These are phyloP conservation scores for Eunapius fragilis DNA, from an alignment of 37 sponge, comb jelly and placozoan species.

Conservation along the genomic window DNA sequence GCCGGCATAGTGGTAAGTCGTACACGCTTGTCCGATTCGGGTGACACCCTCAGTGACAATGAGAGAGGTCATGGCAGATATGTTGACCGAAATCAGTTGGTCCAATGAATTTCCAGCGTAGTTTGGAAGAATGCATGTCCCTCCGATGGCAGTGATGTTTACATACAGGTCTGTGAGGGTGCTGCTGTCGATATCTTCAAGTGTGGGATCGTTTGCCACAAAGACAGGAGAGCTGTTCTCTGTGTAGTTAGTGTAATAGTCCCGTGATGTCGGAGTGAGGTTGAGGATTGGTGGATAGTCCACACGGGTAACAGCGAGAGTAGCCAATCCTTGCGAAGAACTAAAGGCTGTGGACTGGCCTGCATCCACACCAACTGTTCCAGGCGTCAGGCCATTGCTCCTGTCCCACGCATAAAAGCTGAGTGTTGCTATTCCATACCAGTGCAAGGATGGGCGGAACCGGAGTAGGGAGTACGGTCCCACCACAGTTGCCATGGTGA, in stretches of 20 bases:
- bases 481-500: conserved; percentile 33
- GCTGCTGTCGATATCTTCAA: conserved; percentile 43
- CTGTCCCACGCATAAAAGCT: conserved; percentile 68
- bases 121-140: conserved; percentile 44
- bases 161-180: conserved; percentile 29
- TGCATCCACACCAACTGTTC: conserved; percentile 38
- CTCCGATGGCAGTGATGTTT: conserved; percentile 29
- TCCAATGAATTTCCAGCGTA: conserved; percentile 47
- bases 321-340: conserved; percentile 16
- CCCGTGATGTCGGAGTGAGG: background rate
- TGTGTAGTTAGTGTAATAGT: conserved; percentile 44
- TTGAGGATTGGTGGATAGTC: conserved; percentile 63
- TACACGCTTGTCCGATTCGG: conserved; percentile 51
- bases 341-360: conserved; percentile 44
- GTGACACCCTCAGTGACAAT: background rate
- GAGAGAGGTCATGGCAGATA: conserved; percentile 4
- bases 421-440: conserved; percentile 20
- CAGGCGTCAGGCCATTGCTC: conserved; percentile 27
- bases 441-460: conserved; percentile 34
- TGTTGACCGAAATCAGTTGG: conserved; percentile 17
- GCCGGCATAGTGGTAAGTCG: conserved; percentile 38
- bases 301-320: conserved; percentile 25
- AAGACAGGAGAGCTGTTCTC: conserved; percentile 39
- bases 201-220: conserved; percentile 16
- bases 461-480: conserved; percentile 42